These are phyloP conservation scores for Drosophila bunnanda DNA, from an alignment of 2,888 invertebrate species.

Conservation along the genomic window DNA sequence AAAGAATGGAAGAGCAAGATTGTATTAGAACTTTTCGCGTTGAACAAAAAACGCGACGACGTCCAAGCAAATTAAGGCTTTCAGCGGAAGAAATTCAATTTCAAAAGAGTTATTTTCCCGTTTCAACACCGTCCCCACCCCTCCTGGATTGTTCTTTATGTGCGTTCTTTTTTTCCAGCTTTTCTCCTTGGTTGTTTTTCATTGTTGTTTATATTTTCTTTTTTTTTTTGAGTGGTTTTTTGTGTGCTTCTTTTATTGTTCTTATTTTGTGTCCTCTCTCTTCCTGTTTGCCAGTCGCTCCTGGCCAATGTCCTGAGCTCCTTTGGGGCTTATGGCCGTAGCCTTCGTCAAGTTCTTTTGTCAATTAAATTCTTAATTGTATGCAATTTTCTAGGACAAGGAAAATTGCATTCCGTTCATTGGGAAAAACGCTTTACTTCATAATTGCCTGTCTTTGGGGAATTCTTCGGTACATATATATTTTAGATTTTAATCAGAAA, in stretches of 20 bases:
- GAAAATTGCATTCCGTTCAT: constrained; percentile 24
- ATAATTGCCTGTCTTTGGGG: constrained; percentile 6
- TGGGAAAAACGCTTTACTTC: background rate
- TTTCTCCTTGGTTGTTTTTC: background rate
- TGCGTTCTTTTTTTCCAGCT: background rate
- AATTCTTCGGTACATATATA: background rate
- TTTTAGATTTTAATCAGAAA: background rate
- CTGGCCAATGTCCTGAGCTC: constrained; percentile 21
- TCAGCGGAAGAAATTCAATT: constrained; percentile 68
- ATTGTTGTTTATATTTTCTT: background rate
- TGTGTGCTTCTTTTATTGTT: background rate
- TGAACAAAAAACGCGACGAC: constrained; percentile 37
- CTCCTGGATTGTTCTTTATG: background rate
- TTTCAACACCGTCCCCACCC: constrained; percentile 1
- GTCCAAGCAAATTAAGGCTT: constrained; percentile 62
- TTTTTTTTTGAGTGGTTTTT: background rate
- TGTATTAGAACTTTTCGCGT: constrained; percentile 33
- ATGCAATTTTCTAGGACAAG: constrained; percentile 9
- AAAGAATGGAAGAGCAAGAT: constrained; percentile 3
- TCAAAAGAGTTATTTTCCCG: constrained; percentile 72
- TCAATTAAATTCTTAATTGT: constrained; percentile 32
- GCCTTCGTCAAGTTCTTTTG: constrained; percentile 21
- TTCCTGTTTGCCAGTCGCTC: constrained; percentile 12
- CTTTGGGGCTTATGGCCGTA: constrained; percentile 48
- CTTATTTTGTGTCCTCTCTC: constrained; percentile 1